Conservation (phyloP, 2,888 invertebrate species). For the Molanna angustata region DNA sequence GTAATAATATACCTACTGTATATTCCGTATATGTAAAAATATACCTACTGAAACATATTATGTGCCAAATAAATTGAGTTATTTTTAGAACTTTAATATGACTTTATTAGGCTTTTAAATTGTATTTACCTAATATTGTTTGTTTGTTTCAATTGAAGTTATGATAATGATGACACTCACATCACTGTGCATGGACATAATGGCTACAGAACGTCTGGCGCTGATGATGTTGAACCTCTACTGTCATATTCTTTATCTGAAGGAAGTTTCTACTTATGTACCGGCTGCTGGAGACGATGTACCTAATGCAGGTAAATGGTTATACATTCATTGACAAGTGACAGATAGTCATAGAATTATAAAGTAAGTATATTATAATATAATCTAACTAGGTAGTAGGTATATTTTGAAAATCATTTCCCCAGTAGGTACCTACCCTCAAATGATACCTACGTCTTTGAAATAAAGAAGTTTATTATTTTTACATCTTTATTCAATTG, state of each 20-base stretch:
- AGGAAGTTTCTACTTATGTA: constrained; percentile 58
- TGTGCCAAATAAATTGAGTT: too few relatives aligned
- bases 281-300: constrained; percentile 59
- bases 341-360: not conserved
- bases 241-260: constrained; percentile 58
- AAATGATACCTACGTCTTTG: too few relatives aligned
- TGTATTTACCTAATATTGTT: too few relatives aligned
- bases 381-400: too few relatives aligned
- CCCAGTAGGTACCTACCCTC: too few relatives aligned
- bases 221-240: constrained; percentile 59
- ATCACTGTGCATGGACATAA: constrained; percentile 57
- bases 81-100: not conserved
- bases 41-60: too few relatives aligned
- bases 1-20: too few relatives aligned
- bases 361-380: not conserved
- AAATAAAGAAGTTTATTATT: too few relatives aligned
- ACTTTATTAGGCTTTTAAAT: constrained; percentile 28
- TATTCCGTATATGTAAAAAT: too few relatives aligned
- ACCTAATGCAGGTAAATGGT: constrained; percentile 54
- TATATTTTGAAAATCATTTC: too few relatives aligned
- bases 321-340: constrained; percentile 14
- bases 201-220: constrained; percentile 54
- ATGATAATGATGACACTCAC: constrained; percentile 57
- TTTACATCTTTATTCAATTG: not conserved
- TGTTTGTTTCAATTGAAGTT: too few relatives aligned